Conservation (phyloP, 2,113 vertebrate genomes). For the Vulpes lagopus region DNA sequence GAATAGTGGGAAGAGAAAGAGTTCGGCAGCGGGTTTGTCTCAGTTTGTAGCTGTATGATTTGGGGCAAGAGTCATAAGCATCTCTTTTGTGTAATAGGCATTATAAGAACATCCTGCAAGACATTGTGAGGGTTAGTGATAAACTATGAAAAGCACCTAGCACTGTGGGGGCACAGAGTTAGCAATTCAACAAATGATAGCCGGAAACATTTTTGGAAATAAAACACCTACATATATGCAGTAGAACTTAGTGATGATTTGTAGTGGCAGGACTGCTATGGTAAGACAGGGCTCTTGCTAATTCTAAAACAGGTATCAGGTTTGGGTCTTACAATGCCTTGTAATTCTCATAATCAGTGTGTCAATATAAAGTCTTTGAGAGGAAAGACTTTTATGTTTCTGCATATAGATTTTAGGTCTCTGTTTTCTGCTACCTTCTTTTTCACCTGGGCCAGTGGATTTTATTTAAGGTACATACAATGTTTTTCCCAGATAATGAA, state of each 20-base stretch:
- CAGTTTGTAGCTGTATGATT: constrained; percentile 68
- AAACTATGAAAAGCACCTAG: background rate
- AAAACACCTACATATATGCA: background rate
- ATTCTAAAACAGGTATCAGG: background rate
- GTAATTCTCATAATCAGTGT: background rate
- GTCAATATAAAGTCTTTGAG: background rate
- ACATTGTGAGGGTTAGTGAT: background rate
- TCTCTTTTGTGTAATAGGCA: background rate
- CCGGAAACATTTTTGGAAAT: background rate
- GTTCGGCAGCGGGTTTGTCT: background rate
- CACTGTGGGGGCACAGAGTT: background rate
- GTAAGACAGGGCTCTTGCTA: background rate
- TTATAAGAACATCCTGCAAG: background rate
- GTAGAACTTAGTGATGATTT: background rate
- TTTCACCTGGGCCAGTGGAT: background rate
- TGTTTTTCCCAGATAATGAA: background rate
- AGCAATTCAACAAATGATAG: background rate
- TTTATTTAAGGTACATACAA: constrained; percentile 24
- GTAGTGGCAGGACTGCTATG: background rate
- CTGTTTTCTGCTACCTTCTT: background rate
- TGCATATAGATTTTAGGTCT: background rate
- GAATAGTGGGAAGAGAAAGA: background rate
- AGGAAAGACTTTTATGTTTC: background rate
- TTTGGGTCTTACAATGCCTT: background rate
- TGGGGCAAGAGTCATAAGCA: background rate